Percentiles rank a stretch among this genome's conserved stretches.
phyloP scores from a whole-genome alignment of 2,113 vertebrate species.

The Deroptyus accipitrinus region DNA sequence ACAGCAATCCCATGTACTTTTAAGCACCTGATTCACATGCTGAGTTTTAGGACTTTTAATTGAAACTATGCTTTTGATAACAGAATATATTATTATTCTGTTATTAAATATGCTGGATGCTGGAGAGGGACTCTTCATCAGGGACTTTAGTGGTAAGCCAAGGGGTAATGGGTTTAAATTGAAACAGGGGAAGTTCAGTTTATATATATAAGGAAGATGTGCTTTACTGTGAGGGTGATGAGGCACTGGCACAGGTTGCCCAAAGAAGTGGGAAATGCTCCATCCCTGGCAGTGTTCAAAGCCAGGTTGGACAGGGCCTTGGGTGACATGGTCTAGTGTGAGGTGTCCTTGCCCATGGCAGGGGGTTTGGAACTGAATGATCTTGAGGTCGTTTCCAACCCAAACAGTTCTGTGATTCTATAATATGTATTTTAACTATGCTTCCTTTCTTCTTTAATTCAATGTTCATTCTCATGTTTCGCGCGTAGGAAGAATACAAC shows the following conservation, averaged over 20 bases:
- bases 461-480: background rate
- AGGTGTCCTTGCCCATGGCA: background rate
- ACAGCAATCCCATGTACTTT: background rate
- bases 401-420: background rate
- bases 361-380: background rate
- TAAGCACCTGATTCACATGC: background rate
- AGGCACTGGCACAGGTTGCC: background rate
- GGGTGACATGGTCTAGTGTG: background rate
- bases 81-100: background rate
- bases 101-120: background rate
- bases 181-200: background rate
- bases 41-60: background rate
- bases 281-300: background rate
- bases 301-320: background rate
- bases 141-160: background rate
- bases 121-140: background rate
- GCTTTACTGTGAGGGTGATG: background rate
- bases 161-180: background rate
- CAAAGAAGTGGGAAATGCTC: background rate
- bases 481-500: conserved; percentile 81
- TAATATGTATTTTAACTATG: background rate
- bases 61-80: background rate
- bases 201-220: background rate
- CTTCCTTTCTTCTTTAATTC: background rate
- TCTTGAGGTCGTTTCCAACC: background rate